Base-by-base conservation (phyloP, 2,888 invertebrate genomes). In the Heliconius ismenius region DNA sequence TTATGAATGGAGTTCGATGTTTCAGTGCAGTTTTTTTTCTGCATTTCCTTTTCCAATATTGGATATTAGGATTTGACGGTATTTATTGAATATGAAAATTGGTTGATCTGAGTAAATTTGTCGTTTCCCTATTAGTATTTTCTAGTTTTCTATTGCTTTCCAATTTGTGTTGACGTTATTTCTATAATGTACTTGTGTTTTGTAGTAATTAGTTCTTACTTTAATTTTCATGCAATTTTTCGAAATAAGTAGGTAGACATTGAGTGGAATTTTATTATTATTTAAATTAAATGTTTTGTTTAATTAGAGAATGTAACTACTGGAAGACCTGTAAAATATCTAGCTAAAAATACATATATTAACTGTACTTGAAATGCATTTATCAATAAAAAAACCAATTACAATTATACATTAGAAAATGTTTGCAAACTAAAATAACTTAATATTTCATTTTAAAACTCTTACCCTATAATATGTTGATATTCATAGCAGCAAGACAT, bases 1-100 rank as follows among this genome's bases (percentile, higher is more conserved):
- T 88, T 89, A 85, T 91, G 91, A 92, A 92, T 91, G 87, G 90
- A 89, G 86, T 88, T 88, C 80, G 84, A 86, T 86, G 86, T 86
- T 89, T 89, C 86, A 83, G 79, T 85, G 85, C 83, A 83, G 80
- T 83, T 84, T 85, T 87, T 84, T 85, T 87, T 87, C 87, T 78
- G 60, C 82, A 88, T 85, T 83, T 81, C 85, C 83, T 85, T 86
- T 85, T 86, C 83, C 87, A 84, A 86, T 90, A 89, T 87, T 83
- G 84, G 83, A 82, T 86, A 81, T 83, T 82, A 79, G 79, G 80
- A 80, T 79, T 83, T 81, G 67, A 32, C 62, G 75, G 72, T 75
- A 72, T 77, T 79, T 76, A 75, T 78, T 78, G 68, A 54, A 76
- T 79, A 63, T 70, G 75, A 64, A 36, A 63, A 74, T 67, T 77